Base-by-base conservation (phyloP, 2,797 vertebrate genomes). In the Silurus lanzhouensis region DNA sequence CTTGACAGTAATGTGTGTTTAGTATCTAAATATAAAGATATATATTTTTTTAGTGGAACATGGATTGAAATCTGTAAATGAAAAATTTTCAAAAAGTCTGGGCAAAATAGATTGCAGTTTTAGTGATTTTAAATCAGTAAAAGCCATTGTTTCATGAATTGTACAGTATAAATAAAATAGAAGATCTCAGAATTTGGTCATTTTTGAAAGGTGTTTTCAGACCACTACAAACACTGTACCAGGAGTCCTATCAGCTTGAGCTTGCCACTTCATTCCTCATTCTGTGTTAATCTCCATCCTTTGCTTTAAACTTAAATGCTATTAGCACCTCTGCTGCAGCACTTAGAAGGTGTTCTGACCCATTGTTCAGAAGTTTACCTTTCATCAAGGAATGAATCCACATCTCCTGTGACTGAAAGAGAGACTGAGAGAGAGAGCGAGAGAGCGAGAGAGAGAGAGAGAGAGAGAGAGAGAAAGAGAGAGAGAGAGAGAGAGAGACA, bases 371-470 rank as follows among this genome's bases (percentile, higher is more conserved):
- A 88, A 83, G 86, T 85, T 85, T 82, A 87, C 48, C 83, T 85
- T 77, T 87, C 85, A 89, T 85, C 88, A 88, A 81, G 64, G 55
- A 86, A 75, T 82, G 86, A 90, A 89, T 89, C 86, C 85, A 86
- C 86, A 90, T 85, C 66, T 87, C 76, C 38, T 44, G 38, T 38
- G 38, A 38, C 38, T 38, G 38, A 57, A 31, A 82, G 72, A 75
- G 27, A 2, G 38, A 70, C 78, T 31, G 13, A 77, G 55, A 58
- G 48, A 58, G 57, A 60, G 55, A 77, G 57, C 20, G 25, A 58
- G 2, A 72, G 44, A 72, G 9, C 48, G 3, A 27, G 64, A 38
- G 2, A 3, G 31, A 38, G 31, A 38, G 31, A 38, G 31, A 38
- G 31, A 38, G 31, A 38, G 31, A 2, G 31, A 38, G 31, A 38